Conservation (phyloP, 2,888 invertebrate genomes). For the Panzeria rudis region DNA sequence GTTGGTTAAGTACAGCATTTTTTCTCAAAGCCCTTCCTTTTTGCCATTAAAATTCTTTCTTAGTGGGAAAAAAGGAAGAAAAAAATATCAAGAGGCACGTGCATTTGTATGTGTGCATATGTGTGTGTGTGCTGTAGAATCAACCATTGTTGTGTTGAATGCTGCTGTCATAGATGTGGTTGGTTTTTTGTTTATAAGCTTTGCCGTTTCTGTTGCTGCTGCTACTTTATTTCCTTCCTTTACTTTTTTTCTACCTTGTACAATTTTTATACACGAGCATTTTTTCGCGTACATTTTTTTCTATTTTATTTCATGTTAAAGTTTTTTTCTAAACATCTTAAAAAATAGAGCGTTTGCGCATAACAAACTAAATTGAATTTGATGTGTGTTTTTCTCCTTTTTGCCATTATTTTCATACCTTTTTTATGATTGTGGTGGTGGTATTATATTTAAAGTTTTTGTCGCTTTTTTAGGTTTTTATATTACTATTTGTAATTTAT, state of each 20-base stretch:
- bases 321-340: constrained; percentile 48
- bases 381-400: constrained; percentile 36
- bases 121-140: constrained; percentile 28
- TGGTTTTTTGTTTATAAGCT: constrained; percentile 52
- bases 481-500: not conserved
- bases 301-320: constrained; percentile 15
- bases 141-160: constrained; percentile 60
- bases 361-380: constrained; percentile 52
- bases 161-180: constrained; percentile 57
- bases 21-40: constrained; percentile 57
- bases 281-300: constrained; percentile 52
- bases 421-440: constrained; percentile 24
- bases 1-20: constrained; percentile 57
- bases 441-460: constrained; percentile 44
- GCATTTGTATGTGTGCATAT: not conserved
- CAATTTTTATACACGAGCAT: constrained; percentile 46
- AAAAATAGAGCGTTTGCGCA: constrained; percentile 63
- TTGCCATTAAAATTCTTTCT: constrained; percentile 55
- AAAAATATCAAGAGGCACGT: constrained; percentile 47
- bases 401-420: constrained; percentile 22
- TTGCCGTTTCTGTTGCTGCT: constrained; percentile 20
- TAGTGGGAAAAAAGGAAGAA: constrained; percentile 13
- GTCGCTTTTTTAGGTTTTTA: constrained; percentile 15
- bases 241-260: constrained; percentile 44
- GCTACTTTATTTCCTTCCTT: constrained; percentile 14